Evolutionary conservation across 2,797 vertebrate species (phyloP).

Genomic region (Varecia variegata): DNA sequence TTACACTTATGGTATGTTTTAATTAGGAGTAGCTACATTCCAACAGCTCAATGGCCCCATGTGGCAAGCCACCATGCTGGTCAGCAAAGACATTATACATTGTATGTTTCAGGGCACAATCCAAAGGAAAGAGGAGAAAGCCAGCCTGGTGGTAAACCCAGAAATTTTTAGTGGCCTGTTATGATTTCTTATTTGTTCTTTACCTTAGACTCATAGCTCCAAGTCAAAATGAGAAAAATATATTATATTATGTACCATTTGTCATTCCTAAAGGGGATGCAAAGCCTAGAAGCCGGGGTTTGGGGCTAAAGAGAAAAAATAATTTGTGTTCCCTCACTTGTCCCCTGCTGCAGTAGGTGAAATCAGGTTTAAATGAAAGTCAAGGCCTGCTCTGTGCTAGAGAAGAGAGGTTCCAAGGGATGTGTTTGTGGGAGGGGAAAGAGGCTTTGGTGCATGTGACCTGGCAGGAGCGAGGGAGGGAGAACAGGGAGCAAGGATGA

Average conservation of each 20-base stretch:
- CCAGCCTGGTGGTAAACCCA: background rate
- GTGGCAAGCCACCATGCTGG: background rate
- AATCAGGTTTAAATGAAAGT: background rate
- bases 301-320: background rate
- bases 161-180: background rate
- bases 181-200: background rate
- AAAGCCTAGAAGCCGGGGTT: background rate
- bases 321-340: background rate
- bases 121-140: background rate
- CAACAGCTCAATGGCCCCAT: background rate
- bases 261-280: background rate
- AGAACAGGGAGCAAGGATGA: background rate
- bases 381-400: background rate
- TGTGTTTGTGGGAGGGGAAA: background rate
- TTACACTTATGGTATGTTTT: background rate
- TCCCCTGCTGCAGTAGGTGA: background rate
- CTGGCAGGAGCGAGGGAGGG: background rate
- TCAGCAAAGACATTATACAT: background rate
- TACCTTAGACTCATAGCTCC: background rate
- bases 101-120: background rate
- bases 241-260: background rate
- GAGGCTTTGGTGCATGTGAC: background rate
- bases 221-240: background rate
- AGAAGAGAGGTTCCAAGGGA: background rate
- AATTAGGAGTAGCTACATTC: background rate